A percentile compares a stretch with the other conserved stretches of the same genome.
phyloP scores from a whole-genome alignment of 2,888 invertebrate species.

The Clusia tigrina region DNA sequence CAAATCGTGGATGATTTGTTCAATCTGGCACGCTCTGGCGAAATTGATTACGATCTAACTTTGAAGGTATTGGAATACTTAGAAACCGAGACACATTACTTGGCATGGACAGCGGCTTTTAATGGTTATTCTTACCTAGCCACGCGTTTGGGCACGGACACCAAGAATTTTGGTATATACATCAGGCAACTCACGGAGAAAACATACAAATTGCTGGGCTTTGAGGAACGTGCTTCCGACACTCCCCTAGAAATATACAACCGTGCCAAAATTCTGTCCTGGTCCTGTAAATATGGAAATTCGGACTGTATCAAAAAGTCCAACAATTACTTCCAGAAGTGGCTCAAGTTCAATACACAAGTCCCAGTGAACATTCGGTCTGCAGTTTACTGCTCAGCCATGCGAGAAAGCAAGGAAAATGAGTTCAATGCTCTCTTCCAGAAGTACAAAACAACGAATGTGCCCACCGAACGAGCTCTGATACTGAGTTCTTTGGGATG shows the following conservation, averaged over 20 bases:
- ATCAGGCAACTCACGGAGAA: constrained; percentile 65
- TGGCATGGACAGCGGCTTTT: constrained; percentile 81
- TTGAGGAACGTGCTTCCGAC: constrained; percentile 64
- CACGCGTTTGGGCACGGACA: constrained; percentile 51
- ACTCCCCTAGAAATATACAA: constrained; percentile 69
- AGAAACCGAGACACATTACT: constrained; percentile 72
- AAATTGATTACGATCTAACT: constrained; percentile 70
- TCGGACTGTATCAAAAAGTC: constrained; percentile 67
- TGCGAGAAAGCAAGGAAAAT: constrained; percentile 69
- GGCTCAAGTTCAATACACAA: constrained; percentile 44
- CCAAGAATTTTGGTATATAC: constrained; percentile 56
- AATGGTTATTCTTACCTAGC: constrained; percentile 62
- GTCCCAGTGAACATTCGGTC: constrained; percentile 72
- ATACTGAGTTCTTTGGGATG: constrained; percentile 76
- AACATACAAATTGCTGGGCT: constrained; percentile 67
- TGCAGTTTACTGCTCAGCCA: constrained; percentile 78
- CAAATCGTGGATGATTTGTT: constrained; percentile 84
- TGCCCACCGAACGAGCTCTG: constrained; percentile 74
- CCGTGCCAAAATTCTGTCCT: constrained; percentile 69
- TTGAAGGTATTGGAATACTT: constrained; percentile 76
- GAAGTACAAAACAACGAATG: constrained; percentile 68
- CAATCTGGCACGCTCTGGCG: constrained; percentile 74
- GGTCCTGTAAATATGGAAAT: constrained; percentile 73
- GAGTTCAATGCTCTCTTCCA: constrained; percentile 75
- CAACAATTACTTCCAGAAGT: constrained; percentile 58